These are phyloP conservation scores for Hypothenemus hampei DNA, from an alignment of 1,140 invertebrate genomes.

Conservation along the genomic window DNA sequence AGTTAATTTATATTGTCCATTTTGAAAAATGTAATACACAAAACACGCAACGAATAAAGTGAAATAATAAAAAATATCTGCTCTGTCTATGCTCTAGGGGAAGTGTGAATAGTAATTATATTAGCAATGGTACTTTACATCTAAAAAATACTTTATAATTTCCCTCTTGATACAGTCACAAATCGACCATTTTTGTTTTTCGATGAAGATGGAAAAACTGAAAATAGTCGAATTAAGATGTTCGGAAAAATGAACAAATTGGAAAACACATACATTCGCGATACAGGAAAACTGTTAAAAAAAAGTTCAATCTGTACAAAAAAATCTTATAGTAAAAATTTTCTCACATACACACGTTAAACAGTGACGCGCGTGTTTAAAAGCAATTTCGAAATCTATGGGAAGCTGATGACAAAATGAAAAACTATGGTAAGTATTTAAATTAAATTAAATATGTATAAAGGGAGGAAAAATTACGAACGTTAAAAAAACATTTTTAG, in stretches of 20 bases:
- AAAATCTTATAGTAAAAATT: slow-evolving; percentile 4
- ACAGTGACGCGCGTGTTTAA: background rate
- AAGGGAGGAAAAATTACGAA: no score
- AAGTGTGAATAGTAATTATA: slow-evolving; percentile 27
- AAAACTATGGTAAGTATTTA: no score
- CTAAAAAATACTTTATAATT: slow-evolving; percentile 30
- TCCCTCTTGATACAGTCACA: no score
- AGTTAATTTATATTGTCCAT: no score
- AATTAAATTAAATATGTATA: background rate
- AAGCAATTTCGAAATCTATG: slow-evolving; percentile 17
- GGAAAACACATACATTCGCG: slow-evolving; percentile 3
- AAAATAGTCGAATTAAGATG: no score
- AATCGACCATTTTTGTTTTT: no score
- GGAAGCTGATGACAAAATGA: slow-evolving; percentile 13
- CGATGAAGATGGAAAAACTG: no score
- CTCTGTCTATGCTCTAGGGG: slow-evolving; percentile 42
- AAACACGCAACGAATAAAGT: no score
- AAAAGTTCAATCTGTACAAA: slow-evolving; percentile 6
- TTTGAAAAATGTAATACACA: no score
- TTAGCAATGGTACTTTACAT: no score
- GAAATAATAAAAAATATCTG: slow-evolving; percentile 43
- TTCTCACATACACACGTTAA: background rate
- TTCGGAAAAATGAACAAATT: no score
- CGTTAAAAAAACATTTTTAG: no score
- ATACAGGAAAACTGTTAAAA: slow-evolving; percentile 12